Conservation (phyloP, 2,888 invertebrate genomes). For the Scaptomyza parva region DNA sequence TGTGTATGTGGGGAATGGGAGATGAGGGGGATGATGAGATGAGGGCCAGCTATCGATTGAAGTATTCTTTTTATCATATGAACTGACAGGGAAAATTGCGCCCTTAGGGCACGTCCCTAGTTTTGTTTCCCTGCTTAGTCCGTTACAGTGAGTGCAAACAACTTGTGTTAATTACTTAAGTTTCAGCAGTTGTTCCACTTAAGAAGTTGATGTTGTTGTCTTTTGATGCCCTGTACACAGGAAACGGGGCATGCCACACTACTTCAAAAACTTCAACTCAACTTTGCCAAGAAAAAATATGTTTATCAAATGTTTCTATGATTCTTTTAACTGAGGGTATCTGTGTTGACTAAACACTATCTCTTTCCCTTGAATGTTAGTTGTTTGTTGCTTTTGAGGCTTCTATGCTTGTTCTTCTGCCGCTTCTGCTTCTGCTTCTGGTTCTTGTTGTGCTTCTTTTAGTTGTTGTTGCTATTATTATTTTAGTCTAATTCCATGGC, state of each 20-base stretch:
- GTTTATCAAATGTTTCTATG: too few species aligned
- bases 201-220: constrained; percentile 51
- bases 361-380: neutral
- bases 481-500: constrained; percentile 64
- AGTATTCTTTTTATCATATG: constrained; percentile 5
- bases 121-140: constrained; percentile 14
- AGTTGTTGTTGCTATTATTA: constrained; percentile 42
- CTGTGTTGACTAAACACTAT: neutral
- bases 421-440: neutral
- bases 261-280: too few species aligned
- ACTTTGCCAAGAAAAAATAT: too few species aligned
- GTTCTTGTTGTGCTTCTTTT: constrained; percentile 7
- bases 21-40: too few species aligned
- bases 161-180: constrained; percentile 81
- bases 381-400: neutral
- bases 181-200: constrained; percentile 76
- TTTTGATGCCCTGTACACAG: neutral
- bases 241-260: neutral
- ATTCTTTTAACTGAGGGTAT: neutral
- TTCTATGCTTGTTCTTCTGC: neutral
- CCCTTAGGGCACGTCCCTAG: constrained; percentile 1
- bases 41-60: constrained; percentile 2
- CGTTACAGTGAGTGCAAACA: constrained; percentile 58
- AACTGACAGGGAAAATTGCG: neutral
- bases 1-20: neutral